Conservation (phyloP, 2,888 invertebrate species). For the Scaptomyza cyrtandrae region DNA sequence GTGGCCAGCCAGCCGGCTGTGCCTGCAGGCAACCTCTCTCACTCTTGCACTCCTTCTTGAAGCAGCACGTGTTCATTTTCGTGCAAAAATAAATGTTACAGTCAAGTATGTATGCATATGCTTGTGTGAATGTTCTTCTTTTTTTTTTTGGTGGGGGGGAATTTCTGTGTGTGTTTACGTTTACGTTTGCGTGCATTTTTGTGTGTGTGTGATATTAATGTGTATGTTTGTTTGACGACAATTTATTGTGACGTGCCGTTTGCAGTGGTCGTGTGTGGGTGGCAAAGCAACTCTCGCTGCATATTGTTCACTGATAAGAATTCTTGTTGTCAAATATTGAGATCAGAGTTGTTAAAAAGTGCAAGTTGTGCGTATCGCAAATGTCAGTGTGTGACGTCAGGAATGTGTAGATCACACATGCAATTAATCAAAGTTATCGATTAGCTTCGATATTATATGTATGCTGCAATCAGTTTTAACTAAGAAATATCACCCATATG, state of each 20-base stretch:
- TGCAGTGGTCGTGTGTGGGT: constrained; percentile 35
- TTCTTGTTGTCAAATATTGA: constrained; percentile 2
- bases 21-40: constrained; percentile 52
- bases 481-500: constrained; percentile 12
- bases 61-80: constrained; percentile 77
- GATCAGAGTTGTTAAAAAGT: constrained; percentile 24
- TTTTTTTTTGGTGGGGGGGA: not conserved
- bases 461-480: constrained; percentile 13
- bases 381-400: constrained; percentile 16
- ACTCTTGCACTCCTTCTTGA: constrained; percentile 39
- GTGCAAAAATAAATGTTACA: constrained; percentile 67
- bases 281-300: constrained; percentile 11
- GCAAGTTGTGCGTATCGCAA: not conserved
- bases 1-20: constrained; percentile 48
- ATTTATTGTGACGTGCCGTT: constrained; percentile 64
- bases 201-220: constrained; percentile 11
- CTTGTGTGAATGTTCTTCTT: constrained; percentile 19
- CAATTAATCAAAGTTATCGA: constrained; percentile 13
- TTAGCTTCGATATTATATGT: constrained; percentile 11
- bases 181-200: constrained; percentile 26
- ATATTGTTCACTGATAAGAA: constrained; percentile 38
- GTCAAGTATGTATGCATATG: constrained; percentile 8
- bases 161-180: constrained; percentile 26
- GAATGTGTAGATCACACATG: not conserved
- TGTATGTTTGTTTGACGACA: constrained; percentile 64